Percentiles rank a stretch among this genome's conserved stretches.
Evolutionary conservation across 2,113 vertebrate genomes (phyloP).

Genomic region (Amblyornis subalaris): DNA sequence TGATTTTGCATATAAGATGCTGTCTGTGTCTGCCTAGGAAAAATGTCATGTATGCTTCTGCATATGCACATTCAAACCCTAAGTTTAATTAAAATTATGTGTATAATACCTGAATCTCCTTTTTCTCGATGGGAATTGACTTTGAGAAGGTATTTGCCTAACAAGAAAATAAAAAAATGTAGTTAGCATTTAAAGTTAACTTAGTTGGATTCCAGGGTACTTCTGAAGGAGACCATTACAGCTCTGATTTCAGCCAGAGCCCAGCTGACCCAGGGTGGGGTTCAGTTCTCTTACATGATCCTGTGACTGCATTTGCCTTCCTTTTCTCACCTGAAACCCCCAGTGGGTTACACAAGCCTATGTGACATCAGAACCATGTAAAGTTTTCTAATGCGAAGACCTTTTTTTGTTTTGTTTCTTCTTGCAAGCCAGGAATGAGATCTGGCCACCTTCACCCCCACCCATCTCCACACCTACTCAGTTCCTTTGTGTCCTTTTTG

Average conservation of each 20-base stretch:
- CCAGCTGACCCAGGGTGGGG: fast-evolving
- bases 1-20: slow-evolving; percentile 1
- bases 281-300: background rate
- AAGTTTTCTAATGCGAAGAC: background rate
- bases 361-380: background rate
- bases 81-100: slow-evolving; percentile 18
- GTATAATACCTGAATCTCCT: background rate
- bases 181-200: background rate
- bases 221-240: fast-evolving
- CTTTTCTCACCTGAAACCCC: background rate
- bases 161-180: background rate
- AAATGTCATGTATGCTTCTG: background rate
- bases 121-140: background rate
- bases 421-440: background rate
- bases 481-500: background rate
- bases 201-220: background rate
- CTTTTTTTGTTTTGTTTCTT: background rate
- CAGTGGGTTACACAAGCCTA: background rate
- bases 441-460: background rate
- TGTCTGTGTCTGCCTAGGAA: background rate
- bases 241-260: background rate
- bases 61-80: background rate
- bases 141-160: background rate
- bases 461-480: background rate
- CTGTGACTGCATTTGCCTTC: background rate